A percentile compares a stretch with the other conserved stretches of the same genome.
Evolutionary conservation across 2,113 vertebrate genomes (phyloP).

Genomic region (Thomomys bottae): DNA sequence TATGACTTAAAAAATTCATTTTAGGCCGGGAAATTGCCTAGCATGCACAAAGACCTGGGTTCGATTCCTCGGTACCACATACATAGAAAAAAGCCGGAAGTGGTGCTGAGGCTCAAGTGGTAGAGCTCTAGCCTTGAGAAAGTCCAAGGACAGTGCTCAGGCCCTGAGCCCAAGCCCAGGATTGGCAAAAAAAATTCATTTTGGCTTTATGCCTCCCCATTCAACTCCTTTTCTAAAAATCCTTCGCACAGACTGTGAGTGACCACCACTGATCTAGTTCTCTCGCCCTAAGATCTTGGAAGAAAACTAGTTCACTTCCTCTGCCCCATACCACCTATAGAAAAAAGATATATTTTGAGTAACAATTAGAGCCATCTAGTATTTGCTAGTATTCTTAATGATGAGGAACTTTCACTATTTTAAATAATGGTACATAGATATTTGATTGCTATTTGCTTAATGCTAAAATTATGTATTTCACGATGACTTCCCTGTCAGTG

Average conservation of each 20-base stretch:
- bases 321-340: background rate
- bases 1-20: background rate
- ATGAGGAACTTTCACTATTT: background rate
- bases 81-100: no score
- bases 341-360: background rate
- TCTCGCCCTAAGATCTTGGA: background rate
- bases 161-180: no score
- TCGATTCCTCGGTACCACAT: no score
- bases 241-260: background rate
- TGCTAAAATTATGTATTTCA: background rate
- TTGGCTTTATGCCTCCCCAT: background rate
- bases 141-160: no score
- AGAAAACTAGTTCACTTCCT: background rate
- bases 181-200: background rate
- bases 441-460: background rate
- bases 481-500: background rate
- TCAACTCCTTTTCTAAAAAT: background rate
- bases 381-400: background rate
- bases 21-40: no score
- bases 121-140: no score
- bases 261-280: background rate
- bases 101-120: no score
- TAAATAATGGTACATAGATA: background rate
- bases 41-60: no score
- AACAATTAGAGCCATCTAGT: background rate